Evolutionary conservation across 2,113 vertebrate species (phyloP), one percentile per base, ranked within the genome.

Genomic region (Oxygymnocypris stewartii): DNA sequence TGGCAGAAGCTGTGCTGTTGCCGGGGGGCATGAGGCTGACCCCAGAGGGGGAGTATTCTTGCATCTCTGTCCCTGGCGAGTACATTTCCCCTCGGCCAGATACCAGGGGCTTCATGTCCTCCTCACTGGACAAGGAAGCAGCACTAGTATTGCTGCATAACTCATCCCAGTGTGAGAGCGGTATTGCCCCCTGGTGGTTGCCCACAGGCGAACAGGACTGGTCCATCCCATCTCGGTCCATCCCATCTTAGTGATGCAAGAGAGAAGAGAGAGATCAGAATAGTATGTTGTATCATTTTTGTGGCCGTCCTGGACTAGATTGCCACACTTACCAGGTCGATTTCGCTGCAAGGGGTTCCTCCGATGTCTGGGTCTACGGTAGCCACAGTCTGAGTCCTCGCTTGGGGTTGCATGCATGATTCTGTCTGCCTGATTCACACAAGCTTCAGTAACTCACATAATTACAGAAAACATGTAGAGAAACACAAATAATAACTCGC

Each of bases 401-500:
- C 91, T 94, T 85, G 96, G 95, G 4, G 95, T 95, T 74, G 95
- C 81, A 89, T 96, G 96, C 91, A 96, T 95, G 92, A 97, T 93
- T 81, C 96, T 95, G 84, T 97, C 97, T 97, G 95, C 97, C 98
- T 99, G 95, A 94, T 94, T 94, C 90, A 96, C 78, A 93, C 90
- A 77, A 95, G 90, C 90, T 88, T 94, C 92, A 95, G 94, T 93
- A 85, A 95, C 88, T 90, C 84, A 89, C 44, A 78, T 89, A 86
- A 84, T 78, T 51, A 54, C 25, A 49, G 44, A 54, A 71, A 37
- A 31, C 76, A 75, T 6, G 12, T 75, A 14, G 11, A 25, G 57
- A 90, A 75, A 87, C 16, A 51, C 37, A 18, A 23, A 18, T 18
- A 69, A 69, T 23, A 37, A 73, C 12, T 51, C 25, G 63, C 47